Percentiles rank a stretch among this genome's conserved stretches.
Evolutionary conservation across 2,797 vertebrate genomes (phyloP).

Genomic region (Triplophysa bombifrons): DNA sequence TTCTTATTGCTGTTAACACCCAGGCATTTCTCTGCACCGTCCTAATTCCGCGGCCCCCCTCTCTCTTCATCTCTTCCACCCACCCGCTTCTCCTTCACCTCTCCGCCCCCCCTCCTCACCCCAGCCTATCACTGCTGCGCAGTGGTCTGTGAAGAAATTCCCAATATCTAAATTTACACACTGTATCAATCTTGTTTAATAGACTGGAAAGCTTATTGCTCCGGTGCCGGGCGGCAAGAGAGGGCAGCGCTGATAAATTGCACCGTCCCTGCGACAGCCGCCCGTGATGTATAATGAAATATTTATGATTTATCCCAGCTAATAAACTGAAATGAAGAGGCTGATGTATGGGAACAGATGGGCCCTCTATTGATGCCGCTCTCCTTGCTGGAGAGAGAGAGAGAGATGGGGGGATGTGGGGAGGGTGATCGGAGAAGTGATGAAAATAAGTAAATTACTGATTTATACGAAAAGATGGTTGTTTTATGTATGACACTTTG

Average conservation of each 20-base stretch:
- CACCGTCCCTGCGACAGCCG: slow-evolving; percentile 79
- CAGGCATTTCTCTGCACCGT: slow-evolving; percentile 56
- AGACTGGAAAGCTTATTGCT: slow-evolving; percentile 87
- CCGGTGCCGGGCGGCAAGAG: slow-evolving; percentile 76
- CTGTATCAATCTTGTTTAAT: slow-evolving; percentile 94
- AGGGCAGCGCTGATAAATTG: slow-evolving; percentile 89
- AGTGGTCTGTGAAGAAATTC: slow-evolving; percentile 86
- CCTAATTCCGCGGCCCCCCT: slow-evolving; percentile 40
- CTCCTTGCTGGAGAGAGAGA: slow-evolving; percentile 46
- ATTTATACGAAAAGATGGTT: background rate
- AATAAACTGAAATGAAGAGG: slow-evolving; percentile 93
- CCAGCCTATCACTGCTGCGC: slow-evolving; percentile 79
- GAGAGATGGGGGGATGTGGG: slow-evolving; percentile 26
- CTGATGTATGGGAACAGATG: slow-evolving; percentile 91
- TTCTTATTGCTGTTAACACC: slow-evolving; percentile 72
- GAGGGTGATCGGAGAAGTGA: slow-evolving; percentile 53
- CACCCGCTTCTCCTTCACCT: slow-evolving; percentile 29
- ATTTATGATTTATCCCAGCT: slow-evolving; percentile 97
- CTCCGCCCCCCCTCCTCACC: slow-evolving; percentile 62
- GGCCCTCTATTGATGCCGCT: slow-evolving; percentile 81
- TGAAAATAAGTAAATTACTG: slow-evolving; percentile 1
- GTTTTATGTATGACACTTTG: background rate
- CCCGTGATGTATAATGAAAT: slow-evolving; percentile 90
- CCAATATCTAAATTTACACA: slow-evolving; percentile 88
- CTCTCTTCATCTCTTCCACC: slow-evolving; percentile 29